Evolutionary conservation across 2,888 invertebrate genomes (phyloP).

Genomic region (Cordilura impudica): DNA sequence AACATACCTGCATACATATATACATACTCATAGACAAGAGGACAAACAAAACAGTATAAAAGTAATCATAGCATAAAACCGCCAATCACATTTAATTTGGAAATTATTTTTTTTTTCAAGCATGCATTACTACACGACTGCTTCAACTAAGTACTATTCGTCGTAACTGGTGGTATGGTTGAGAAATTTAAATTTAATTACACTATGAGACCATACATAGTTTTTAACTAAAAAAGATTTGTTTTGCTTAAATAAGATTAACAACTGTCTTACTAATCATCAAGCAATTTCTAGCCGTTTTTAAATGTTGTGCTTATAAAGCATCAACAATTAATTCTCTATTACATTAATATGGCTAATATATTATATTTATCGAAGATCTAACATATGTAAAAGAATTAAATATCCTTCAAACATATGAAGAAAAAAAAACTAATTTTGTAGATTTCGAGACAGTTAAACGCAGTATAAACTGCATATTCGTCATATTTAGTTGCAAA

Average conservation of each 20-base stretch:
- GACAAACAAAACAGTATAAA: not conserved
- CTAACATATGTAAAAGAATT: no score
- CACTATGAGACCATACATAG: not conserved
- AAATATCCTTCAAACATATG: no score
- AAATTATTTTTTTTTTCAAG: slow-evolving; percentile 6
- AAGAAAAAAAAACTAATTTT: no score
- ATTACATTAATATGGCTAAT: no score
- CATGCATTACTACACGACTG: slow-evolving; percentile 1
- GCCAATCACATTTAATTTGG: slow-evolving; percentile 44
- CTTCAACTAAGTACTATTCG: not conserved
- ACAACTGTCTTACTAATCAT: not conserved
- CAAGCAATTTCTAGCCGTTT: no score
- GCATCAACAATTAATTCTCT: no score
- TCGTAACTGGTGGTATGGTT: not conserved
- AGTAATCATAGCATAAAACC: slow-evolving; percentile 15
- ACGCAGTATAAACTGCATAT: slow-evolving; percentile 29
- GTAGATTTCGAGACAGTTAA: no score
- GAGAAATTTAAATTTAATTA: not conserved
- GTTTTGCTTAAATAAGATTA: not conserved
- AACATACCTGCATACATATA: not conserved
- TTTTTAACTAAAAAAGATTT: not conserved
- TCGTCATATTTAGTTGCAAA: slow-evolving; percentile 1
- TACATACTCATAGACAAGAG: not conserved
- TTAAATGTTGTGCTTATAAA: no score
- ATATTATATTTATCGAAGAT: no score